Conservation (phyloP, 2,797 vertebrate species). For the Ceryle rudis region DNA sequence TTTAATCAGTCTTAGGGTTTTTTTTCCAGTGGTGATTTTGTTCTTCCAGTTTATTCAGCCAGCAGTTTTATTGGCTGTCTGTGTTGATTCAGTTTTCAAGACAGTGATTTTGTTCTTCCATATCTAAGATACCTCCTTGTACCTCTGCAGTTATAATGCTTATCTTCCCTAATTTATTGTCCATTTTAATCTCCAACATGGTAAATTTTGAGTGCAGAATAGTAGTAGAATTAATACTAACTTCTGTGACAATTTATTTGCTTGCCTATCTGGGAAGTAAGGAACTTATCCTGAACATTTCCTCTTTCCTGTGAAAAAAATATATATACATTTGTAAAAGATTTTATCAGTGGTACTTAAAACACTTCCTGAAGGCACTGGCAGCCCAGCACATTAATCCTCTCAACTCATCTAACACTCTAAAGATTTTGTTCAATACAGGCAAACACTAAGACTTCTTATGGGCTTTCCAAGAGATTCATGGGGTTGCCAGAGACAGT, state of each 20-base stretch:
- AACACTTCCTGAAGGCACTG: not conserved
- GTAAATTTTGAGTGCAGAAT: not conserved
- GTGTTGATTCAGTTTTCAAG: not conserved
- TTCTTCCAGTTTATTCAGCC: not conserved
- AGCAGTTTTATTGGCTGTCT: not conserved
- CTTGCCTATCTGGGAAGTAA: not conserved
- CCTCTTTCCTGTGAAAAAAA: not conserved
- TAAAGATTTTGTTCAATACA: conserved; percentile 9
- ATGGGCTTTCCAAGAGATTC: not conserved
- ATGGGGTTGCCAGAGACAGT: not conserved
- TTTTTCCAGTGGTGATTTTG: not conserved
- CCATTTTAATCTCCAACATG: not conserved
- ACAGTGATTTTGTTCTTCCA: not conserved
- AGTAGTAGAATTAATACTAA: not conserved
- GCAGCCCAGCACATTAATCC: not conserved
- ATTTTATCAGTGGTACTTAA: not conserved
- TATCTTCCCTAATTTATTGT: not conserved
- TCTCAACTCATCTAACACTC: not conserved
- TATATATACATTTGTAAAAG: not conserved
- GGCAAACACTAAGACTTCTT: not conserved
- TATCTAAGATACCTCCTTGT: not conserved
- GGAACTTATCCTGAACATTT: not conserved
- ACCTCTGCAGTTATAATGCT: not conserved
- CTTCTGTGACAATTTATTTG: not conserved
- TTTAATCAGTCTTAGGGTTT: not conserved